Evolutionary conservation across 2,888 invertebrate genomes (phyloP).

Genomic region (Acleris literana): DNA sequence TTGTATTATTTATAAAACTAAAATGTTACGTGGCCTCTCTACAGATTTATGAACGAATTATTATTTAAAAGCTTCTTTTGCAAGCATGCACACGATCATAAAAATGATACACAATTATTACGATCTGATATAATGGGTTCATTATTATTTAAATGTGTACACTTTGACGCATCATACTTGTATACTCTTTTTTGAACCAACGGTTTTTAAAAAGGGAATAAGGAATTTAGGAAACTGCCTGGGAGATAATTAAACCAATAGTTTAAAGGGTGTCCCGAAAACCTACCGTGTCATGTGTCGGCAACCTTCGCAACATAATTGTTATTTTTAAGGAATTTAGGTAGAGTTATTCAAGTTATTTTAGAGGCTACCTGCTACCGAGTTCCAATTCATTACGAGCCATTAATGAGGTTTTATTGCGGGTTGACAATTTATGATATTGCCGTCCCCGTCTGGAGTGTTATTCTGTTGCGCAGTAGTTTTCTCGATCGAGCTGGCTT

Average conservation of each 20-base stretch:
- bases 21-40: neutral
- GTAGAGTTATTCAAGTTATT: slow-evolving; percentile 49
- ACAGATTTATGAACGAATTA: neutral
- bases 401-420: slow-evolving; percentile 72
- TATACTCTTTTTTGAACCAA: neutral
- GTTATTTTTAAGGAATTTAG: slow-evolving; percentile 67
- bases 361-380: slow-evolving; percentile 73
- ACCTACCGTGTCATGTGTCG: slow-evolving; percentile 45
- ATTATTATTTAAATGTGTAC: neutral
- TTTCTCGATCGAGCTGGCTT: too few species aligned
- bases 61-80: neutral
- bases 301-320: slow-evolving; percentile 56
- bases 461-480: too few species aligned
- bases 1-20: too few species aligned
- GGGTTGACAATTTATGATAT: slow-evolving; percentile 65
- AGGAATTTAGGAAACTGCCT: slow-evolving; percentile 49
- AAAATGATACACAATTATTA: neutral
- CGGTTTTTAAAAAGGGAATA: slow-evolving; percentile 25
- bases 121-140: slow-evolving; percentile 5
- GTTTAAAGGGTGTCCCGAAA: slow-evolving; percentile 56
- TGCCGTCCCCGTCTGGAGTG: slow-evolving; percentile 40
- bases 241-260: slow-evolving; percentile 63
- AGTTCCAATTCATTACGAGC: slow-evolving; percentile 76
- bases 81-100: neutral
- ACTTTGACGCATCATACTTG: neutral